Conservation (phyloP, 2,113 vertebrate genomes). For the Callipepla californica region DNA sequence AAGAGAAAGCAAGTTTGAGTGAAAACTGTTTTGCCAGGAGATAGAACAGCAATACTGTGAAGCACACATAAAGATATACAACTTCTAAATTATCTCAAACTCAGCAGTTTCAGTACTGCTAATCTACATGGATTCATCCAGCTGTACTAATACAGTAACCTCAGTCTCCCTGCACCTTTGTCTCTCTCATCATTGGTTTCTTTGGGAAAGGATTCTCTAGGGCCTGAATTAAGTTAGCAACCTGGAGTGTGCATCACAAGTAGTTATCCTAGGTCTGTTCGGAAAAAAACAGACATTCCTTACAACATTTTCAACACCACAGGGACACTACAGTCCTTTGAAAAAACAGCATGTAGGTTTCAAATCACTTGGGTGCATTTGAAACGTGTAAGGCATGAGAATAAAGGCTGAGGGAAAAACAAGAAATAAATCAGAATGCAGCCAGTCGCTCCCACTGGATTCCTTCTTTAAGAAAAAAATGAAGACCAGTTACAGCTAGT, state of each 20-base stretch:
- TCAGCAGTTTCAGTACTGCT: not conserved
- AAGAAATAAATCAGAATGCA: not conserved
- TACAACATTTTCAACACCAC: not conserved
- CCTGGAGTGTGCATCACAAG: rapidly evolving
- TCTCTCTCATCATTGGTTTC: not conserved
- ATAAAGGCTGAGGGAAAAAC: not conserved
- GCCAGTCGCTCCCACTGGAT: not conserved
- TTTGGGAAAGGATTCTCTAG: not conserved
- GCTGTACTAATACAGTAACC: not conserved
- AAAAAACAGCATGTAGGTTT: not conserved
- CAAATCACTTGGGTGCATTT: not conserved
- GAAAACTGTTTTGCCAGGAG: not conserved
- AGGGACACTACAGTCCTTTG: not conserved
- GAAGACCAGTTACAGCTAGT: not conserved
- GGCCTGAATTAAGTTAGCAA: not conserved
- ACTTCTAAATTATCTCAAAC: not conserved
- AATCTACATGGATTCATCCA: not conserved
- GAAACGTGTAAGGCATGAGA: not conserved
- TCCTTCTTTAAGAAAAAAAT: not conserved
- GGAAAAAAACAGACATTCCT: not conserved
- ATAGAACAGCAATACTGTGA: not conserved
- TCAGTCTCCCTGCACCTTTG: not conserved
- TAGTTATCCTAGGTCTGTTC: not conserved
- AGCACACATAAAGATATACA: not conserved
- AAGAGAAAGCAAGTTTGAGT: not conserved